phyloP scores from a whole-genome alignment of 1,140 invertebrate species.

The Theocolax elegans region DNA sequence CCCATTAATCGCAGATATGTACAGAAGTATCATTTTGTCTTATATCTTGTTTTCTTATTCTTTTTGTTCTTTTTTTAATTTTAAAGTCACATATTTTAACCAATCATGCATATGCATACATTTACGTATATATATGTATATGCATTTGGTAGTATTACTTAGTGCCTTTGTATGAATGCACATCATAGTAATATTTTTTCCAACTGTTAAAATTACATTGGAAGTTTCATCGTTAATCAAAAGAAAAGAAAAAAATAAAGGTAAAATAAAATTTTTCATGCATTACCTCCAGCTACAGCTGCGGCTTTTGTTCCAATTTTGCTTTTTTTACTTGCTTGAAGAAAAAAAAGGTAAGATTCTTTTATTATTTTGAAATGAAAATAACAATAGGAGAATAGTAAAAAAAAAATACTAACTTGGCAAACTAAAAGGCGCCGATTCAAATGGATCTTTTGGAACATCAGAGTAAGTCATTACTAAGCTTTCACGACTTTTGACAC shows the following conservation, averaged over 20 bases:
- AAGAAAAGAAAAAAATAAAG: conserved; percentile 45
- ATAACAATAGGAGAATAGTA: too few relatives aligned
- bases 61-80: too few relatives aligned
- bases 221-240: conserved; percentile 6
- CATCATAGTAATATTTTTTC: too few relatives aligned
- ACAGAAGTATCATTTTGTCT: conserved; percentile 3
- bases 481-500: conserved; percentile 81
- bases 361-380: not conserved
- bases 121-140: conserved; percentile 8
- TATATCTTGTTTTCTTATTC: too few relatives aligned
- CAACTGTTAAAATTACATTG: too few relatives aligned
- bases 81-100: too few relatives aligned
- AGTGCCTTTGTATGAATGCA: too few relatives aligned
- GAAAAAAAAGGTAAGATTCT: too few relatives aligned
- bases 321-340: conserved; percentile 59
- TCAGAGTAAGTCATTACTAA: conserved; percentile 79
- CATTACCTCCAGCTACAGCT: conserved; percentile 73
- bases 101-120: too few relatives aligned
- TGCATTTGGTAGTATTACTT: conserved; percentile 16
- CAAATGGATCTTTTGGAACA: conserved; percentile 79
- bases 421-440: conserved; percentile 83
- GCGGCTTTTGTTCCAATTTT: conserved; percentile 70
- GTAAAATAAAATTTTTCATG: conserved; percentile 66
- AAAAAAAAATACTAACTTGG: conserved; percentile 68
- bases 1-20: conserved; percentile 6